Base-by-base conservation (phyloP, 2,888 invertebrate genomes). In the Gasteruption jaculator region DNA sequence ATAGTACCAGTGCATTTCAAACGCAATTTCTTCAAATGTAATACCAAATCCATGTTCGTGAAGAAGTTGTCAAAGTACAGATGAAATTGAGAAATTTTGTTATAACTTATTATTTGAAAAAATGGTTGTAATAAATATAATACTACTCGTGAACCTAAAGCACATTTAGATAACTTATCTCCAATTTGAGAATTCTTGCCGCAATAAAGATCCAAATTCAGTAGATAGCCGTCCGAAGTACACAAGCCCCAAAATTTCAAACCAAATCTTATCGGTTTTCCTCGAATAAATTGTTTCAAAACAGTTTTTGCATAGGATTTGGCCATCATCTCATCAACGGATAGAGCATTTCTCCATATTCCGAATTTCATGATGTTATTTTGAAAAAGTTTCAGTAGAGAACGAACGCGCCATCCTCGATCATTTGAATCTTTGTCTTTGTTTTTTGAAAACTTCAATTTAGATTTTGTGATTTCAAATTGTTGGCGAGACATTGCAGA, bases 171-270 rank as follows among this genome's bases (percentile, higher is more conserved):
- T 8, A 52, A 30, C 27, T 29, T 46, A 20, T 39, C 29, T 14
- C 33, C 45, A 10, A 31, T 20, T 32, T 37, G 10, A 12, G 42
- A 43, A 41, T 44, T 42, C 26, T 50, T 50, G 3, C 50, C 49
- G 27, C 48, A 46, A 30, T 50, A 53, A 30, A 46, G 26, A 41
- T 53, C 50, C 1, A 43, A 31, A 39, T 50, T 27, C 8, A 51
- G 43, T 21, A 50, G 18, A 32, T 38, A 53, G 12, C 51, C 48
- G 38, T 44, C 36, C 3, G 44, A 27, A 12, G 43, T 46, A 39
- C 45, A 50, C 1, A 50, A 10, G 8, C 43, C 42, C 49, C 49
- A 53, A 34, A 48, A 41, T 48, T 50, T 52, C 3, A 51, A n/a
- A 6, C 48, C 51, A 38, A 48, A 51, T 41, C 47, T 35, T 21